A percentile compares a stretch with the other conserved stretches of the same genome.
phyloP scores from a whole-genome alignment of 2,888 invertebrate genomes.

The Drosophila robusta region DNA sequence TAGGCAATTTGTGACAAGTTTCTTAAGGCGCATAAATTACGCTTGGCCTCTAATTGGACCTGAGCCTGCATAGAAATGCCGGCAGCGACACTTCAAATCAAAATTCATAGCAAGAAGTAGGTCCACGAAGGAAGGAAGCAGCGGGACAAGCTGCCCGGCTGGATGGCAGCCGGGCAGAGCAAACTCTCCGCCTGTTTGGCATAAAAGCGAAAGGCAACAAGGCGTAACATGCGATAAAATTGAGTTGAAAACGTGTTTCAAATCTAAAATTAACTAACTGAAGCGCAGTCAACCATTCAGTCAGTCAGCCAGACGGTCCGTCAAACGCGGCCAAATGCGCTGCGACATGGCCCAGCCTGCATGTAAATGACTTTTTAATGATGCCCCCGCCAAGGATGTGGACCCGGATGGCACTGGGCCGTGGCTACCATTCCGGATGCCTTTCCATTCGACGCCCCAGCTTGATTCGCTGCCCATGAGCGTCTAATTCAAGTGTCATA shows the following conservation, averaged over 20 bases:
- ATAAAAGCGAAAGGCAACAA: slow-evolving; percentile 79
- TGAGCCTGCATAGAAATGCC: slow-evolving; percentile 58
- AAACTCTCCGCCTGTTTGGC: slow-evolving; percentile 43
- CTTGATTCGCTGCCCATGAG: slow-evolving; percentile 19
- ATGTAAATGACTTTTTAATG: slow-evolving; percentile 81
- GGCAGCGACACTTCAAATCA: slow-evolving; percentile 70
- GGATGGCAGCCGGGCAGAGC: background rate
- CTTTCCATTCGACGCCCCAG: background rate
- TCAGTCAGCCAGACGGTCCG: slow-evolving; percentile 28
- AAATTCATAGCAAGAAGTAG: slow-evolving; percentile 64
- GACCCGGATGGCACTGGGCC: background rate
- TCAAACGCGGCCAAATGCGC: slow-evolving; percentile 59
- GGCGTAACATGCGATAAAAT: slow-evolving; percentile 84
- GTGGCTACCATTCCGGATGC: slow-evolving; percentile 2
- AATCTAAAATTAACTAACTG: slow-evolving; percentile 82
- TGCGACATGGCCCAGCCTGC: slow-evolving; percentile 58
- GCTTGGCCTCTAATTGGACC: slow-evolving; percentile 74
- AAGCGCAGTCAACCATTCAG: slow-evolving; percentile 42
- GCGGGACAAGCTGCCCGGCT: background rate
- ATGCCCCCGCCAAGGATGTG: slow-evolving; percentile 43
- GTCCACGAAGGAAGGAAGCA: slow-evolving; percentile 1
- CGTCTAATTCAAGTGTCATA: slow-evolving; percentile 62
- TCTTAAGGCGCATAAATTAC: slow-evolving; percentile 79
- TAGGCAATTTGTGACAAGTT: slow-evolving; percentile 73
- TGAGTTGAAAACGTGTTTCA: slow-evolving; percentile 83